Conservation (phyloP, 2,888 invertebrate genomes). For the Synanthedon formicaeformis region DNA sequence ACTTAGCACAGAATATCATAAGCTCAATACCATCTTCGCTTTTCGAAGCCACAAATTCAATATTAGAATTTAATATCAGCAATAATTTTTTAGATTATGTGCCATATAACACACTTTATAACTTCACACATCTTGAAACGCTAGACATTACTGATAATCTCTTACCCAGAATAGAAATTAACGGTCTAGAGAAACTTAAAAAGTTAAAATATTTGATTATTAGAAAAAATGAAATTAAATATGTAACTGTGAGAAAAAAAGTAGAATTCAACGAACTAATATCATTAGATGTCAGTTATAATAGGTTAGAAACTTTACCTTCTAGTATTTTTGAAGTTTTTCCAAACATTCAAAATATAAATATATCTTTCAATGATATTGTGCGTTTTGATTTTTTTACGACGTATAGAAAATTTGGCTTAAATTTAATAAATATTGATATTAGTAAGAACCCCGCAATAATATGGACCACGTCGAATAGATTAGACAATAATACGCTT, state of each 20-base stretch:
- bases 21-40: conserved; percentile 74
- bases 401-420: conserved; percentile 31
- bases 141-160: conserved; percentile 78
- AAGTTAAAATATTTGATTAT: conserved; percentile 51
- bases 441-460: conserved; percentile 53
- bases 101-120: conserved; percentile 81
- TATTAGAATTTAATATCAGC: conserved; percentile 81
- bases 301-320: conserved; percentile 44
- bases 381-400: conserved; percentile 47
- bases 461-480: conserved; percentile 38
- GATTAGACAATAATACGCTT: conserved; percentile 39
- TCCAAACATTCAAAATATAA: conserved; percentile 55
- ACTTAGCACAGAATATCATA: conserved; percentile 80
- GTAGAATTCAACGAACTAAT: conserved; percentile 41
- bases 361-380: conserved; percentile 56
- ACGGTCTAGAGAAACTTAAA: conserved; percentile 44
- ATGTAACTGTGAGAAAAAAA: conserved; percentile 42
- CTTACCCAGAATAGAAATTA: conserved; percentile 78
- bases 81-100: conserved; percentile 80
- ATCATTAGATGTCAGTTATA: conserved; percentile 51
- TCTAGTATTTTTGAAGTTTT: conserved; percentile 46
- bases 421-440: conserved; percentile 50
- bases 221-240: conserved; percentile 55
- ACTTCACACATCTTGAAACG: conserved; percentile 79
- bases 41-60: conserved; percentile 75